phyloP scores from a whole-genome alignment of 2,113 vertebrate species.

The Natator depressus region DNA sequence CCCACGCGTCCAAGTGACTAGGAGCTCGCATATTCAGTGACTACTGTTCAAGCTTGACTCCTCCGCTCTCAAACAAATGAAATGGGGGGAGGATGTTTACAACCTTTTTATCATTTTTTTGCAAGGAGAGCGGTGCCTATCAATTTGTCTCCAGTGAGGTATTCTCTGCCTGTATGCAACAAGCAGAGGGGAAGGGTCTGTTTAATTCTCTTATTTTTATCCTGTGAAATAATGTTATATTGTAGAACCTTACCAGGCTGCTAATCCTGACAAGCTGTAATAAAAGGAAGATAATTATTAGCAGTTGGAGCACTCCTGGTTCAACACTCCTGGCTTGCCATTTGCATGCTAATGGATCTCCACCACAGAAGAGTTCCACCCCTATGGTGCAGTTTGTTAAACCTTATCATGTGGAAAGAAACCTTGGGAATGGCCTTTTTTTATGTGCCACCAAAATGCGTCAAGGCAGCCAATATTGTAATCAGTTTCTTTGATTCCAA shows the following conservation, averaged over 20 bases:
- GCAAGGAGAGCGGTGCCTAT: not conserved
- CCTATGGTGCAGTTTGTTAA: constrained; percentile 1
- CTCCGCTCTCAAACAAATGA: not conserved
- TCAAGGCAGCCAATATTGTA: constrained; percentile 10
- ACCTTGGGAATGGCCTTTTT: not conserved
- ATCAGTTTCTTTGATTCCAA: not conserved
- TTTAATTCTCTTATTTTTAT: not conserved
- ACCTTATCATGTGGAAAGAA: not conserved
- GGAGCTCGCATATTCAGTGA: not conserved
- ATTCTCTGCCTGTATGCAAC: not conserved
- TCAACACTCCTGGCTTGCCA: not conserved
- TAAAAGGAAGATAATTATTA: not conserved
- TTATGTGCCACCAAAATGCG: not conserved
- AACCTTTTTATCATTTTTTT: not conserved
- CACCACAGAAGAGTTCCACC: not conserved
- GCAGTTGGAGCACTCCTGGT: constrained; percentile 1
- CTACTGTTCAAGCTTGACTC: not conserved
- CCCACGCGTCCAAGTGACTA: not conserved
- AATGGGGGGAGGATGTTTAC: not conserved
- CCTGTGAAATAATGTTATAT: not conserved
- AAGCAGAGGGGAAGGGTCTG: not conserved
- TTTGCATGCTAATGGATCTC: constrained; percentile 24
- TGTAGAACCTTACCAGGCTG: constrained; percentile 14
- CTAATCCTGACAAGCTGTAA: not conserved
- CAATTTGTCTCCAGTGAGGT: rapidly evolving